phyloP scores from a whole-genome alignment of 1,140 invertebrate species.

The Aphaenogaster ashmeadi region DNA sequence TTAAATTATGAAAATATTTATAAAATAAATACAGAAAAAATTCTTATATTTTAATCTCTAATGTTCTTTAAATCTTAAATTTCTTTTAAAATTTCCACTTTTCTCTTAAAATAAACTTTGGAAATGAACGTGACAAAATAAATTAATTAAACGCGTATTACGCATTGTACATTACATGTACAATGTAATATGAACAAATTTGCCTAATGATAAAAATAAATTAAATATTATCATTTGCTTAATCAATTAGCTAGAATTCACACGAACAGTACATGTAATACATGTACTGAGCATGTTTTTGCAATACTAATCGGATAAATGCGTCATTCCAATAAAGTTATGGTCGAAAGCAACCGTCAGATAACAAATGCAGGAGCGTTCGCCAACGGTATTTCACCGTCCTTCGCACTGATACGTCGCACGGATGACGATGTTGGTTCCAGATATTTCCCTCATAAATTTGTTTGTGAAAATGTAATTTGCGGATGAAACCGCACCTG shows the following conservation, averaged over 20 bases:
- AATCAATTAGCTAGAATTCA: background rate
- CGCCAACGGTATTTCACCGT: constrained; percentile 31
- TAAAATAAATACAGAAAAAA: background rate
- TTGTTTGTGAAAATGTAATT: constrained; percentile 56
- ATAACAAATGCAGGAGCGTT: constrained; percentile 32
- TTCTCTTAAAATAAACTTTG: background rate
- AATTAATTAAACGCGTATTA: background rate
- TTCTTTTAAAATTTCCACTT: background rate
- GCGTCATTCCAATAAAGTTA: constrained; percentile 12
- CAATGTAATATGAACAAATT: background rate
- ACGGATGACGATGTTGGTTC: constrained; percentile 33
- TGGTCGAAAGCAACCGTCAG: background rate
- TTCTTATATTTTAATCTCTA: background rate
- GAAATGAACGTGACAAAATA: background rate
- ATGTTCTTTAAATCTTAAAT: background rate
- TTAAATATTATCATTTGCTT: constrained; percentile 14
- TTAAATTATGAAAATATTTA: background rate
- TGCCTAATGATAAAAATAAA: background rate
- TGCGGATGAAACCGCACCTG: constrained; percentile 57
- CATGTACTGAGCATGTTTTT: background rate
- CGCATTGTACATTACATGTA: too few species aligned
- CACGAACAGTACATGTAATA: background rate
- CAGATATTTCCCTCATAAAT: constrained; percentile 67
- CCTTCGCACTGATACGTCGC: constrained; percentile 19
- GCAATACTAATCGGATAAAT: background rate